Evolutionary conservation across 2,113 vertebrate species (phyloP), one percentile per base, ranked within the genome.

Genomic region (Nothobranchius kuhntae): DNA sequence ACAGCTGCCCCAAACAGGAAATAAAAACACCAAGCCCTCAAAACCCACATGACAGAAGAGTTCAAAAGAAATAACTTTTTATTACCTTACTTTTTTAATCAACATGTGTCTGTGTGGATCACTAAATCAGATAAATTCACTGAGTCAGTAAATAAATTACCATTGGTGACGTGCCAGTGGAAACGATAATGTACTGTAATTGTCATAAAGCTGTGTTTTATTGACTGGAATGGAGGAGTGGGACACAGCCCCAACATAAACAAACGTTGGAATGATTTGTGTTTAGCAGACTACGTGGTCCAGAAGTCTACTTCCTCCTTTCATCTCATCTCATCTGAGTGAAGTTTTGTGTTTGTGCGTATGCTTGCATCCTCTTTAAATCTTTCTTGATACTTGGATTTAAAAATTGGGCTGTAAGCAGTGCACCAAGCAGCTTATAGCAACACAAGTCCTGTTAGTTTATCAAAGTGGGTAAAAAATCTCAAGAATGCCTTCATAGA

Each of bases 211-310:
- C 68, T 14, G 68, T 86, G 78, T 85, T 89, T 81, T 87, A 87
- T 84, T 61, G 71, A 76, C 60, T 45, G 68, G 71, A 62, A 63
- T 56, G 79, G 81, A 76, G 81, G 65, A 80, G 62, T 58, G 40
- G 68, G 80, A 62, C 50, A 67, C 63, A 76, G 47, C 60, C 88
- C 88, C 90, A 91, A 82, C 73, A 73, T 86, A 90, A 89, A 89
- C 88, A 91, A 79, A 84, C 70, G 56, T 60, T 59, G 50, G 71
- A 59, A 64, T 85, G 78, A 84, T 87, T 85, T 89, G 75, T 79
- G 73, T 66, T 80, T 52, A 74, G 55, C 71, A 73, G 81, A 85
- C 75, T 85, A 68, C 14, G 35, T 83, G 83, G 85, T 78, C 75
- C 73, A 81, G 65, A 76, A 78, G 65, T 71, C 72, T 64, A 51